Conservation (phyloP, 2,888 invertebrate species). For the Deilephila porcellus region DNA sequence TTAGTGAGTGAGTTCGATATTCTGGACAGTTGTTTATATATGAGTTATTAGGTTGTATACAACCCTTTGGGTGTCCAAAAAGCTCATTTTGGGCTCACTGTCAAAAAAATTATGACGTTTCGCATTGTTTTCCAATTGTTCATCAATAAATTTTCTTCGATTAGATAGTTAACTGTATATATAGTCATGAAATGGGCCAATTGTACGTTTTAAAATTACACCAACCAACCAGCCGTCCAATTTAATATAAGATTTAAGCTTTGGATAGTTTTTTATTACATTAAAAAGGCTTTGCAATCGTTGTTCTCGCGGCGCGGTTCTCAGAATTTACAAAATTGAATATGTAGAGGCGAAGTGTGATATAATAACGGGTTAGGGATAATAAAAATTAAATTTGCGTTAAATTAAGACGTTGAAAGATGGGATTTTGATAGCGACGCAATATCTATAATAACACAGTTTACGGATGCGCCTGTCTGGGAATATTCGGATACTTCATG, state of each 20-base stretch:
- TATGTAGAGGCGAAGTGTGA: conserved; percentile 48
- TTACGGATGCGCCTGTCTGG: neutral
- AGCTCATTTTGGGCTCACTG: no score
- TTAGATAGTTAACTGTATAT: no score
- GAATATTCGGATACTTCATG: neutral
- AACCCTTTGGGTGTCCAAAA: no score
- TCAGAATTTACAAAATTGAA: conserved; percentile 65
- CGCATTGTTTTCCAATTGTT: no score
- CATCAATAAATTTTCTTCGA: no score
- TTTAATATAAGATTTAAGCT: neutral
- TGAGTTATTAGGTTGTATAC: no score
- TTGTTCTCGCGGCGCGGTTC: conserved; percentile 55
- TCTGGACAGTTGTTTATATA: no score
- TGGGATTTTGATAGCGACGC: conserved; percentile 33
- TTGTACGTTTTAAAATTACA: no score
- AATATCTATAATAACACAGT: conserved; percentile 23
- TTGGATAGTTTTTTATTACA: conserved; percentile 15
- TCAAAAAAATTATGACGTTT: no score
- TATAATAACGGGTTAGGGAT: conserved; percentile 58
- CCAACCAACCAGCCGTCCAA: no score
- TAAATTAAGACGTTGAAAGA: conserved; percentile 56
- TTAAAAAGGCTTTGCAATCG: conserved; percentile 55
- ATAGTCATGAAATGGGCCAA: no score
- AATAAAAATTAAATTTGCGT: conserved; percentile 60
- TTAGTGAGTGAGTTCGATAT: no score